Percentiles rank a stretch among this genome's conserved stretches.
Evolutionary conservation across 2,113 vertebrate species (phyloP).

Genomic region (Paradoxurus hermaphroditus): DNA sequence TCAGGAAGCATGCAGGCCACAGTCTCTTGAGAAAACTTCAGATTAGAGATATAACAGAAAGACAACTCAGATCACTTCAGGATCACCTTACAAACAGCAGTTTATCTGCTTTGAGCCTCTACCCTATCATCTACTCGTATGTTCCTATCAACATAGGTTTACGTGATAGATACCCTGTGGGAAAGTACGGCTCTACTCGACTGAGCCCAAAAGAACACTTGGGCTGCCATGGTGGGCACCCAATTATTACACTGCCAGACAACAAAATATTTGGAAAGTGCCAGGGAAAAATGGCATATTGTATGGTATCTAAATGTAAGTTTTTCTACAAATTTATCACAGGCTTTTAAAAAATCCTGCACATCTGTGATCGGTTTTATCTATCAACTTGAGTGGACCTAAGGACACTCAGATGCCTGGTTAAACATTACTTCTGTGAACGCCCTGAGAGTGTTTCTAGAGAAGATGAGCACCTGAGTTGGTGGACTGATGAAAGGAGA

Average conservation of each 20-base stretch:
- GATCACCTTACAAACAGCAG: neutral
- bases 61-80: neutral
- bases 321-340: neutral
- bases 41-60: neutral
- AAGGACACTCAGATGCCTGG: neutral
- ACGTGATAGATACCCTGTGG: neutral
- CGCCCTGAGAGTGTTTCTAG: neutral
- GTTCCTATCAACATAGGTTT: neutral
- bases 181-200: neutral
- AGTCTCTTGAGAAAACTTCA: constrained; percentile 39
- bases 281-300: neutral
- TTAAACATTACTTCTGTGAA: neutral
- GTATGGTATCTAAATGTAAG: neutral
- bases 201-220: neutral
- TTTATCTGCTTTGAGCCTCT: neutral
- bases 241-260: neutral
- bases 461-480: neutral
- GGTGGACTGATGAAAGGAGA: constrained; percentile 15
- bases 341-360: neutral
- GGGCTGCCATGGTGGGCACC: neutral
- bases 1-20: neutral
- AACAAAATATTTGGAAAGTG: neutral
- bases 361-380: neutral
- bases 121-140: neutral
- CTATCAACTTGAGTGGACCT: neutral